Conservation (phyloP, 1,140 invertebrate genomes). For the Bicyclus anynana region DNA sequence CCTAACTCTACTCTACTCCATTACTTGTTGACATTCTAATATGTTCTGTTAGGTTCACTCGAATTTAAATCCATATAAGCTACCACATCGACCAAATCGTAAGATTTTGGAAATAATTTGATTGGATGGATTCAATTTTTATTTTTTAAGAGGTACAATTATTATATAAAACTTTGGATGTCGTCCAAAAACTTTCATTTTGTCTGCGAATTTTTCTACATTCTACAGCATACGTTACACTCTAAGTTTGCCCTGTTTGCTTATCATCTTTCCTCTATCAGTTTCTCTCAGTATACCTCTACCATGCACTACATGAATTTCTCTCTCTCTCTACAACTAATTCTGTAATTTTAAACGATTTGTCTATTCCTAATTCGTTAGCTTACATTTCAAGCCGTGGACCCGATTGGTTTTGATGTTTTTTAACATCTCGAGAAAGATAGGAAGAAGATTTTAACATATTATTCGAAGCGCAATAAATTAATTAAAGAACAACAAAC, state of each 20-base stretch:
- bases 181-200: neutral
- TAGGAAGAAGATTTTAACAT: neutral
- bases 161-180: neutral
- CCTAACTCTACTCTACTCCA: conserved; percentile 2
- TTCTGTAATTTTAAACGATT: conserved; percentile 11
- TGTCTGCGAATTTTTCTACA: neutral
- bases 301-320: conserved; percentile 3
- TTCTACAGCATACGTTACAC: conserved; percentile 3
- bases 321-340: conserved; percentile 11
- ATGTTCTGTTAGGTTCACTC: neutral
- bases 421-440: conserved; percentile 5
- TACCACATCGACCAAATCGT: conserved; percentile 16
- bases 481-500: neutral
- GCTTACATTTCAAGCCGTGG: conserved; percentile 58
- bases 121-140: conserved; percentile 51
- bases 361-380: conserved; percentile 58
- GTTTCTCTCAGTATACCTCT: neutral
- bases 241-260: conserved; percentile 16
- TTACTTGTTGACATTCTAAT: neutral
- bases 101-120: conserved; percentile 30
- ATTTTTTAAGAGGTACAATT: conserved; percentile 22
- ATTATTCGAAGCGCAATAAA: neutral
- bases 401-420: conserved; percentile 46
- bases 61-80: neutral
- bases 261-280: conserved; percentile 6